Evolutionary conservation across 2,113 vertebrate species (phyloP).

Genomic region (Microcebus lehilahytsara): DNA sequence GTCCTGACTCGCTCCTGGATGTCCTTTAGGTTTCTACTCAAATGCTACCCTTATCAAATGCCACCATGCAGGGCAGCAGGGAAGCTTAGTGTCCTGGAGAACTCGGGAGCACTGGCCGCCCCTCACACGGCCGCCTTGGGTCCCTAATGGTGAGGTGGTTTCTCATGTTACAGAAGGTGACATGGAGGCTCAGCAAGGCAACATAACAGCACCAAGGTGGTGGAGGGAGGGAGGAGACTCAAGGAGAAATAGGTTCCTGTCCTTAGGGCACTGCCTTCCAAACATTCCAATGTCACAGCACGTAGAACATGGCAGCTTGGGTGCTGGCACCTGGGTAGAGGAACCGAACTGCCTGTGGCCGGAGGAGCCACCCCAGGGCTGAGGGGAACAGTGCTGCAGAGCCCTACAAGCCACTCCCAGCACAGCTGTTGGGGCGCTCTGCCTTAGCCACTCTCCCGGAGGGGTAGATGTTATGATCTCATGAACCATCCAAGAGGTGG

Average conservation of each 20-base stretch:
- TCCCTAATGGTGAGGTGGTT: not conserved
- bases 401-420: not conserved
- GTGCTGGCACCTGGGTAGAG: not conserved
- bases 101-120: not conserved
- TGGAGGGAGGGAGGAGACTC: not conserved
- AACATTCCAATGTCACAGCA: not conserved
- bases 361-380: not conserved
- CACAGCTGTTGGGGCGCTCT: not conserved
- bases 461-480: not conserved
- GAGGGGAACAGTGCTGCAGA: not conserved
- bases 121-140: not conserved
- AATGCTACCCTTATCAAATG: not conserved
- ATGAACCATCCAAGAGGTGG: not conserved
- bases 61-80: not conserved
- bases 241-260: not conserved
- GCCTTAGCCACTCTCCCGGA: not conserved
- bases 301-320: not conserved
- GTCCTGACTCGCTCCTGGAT: not conserved
- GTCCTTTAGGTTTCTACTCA: not conserved
- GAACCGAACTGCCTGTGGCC: not conserved
- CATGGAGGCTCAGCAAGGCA: not conserved
- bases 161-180: not conserved
- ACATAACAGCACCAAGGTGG: not conserved
- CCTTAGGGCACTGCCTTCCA: not conserved
- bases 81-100: not conserved